These are phyloP conservation scores for Oriolus oriolus DNA, from an alignment of 2,113 vertebrate species.

Conservation along the genomic window DNA sequence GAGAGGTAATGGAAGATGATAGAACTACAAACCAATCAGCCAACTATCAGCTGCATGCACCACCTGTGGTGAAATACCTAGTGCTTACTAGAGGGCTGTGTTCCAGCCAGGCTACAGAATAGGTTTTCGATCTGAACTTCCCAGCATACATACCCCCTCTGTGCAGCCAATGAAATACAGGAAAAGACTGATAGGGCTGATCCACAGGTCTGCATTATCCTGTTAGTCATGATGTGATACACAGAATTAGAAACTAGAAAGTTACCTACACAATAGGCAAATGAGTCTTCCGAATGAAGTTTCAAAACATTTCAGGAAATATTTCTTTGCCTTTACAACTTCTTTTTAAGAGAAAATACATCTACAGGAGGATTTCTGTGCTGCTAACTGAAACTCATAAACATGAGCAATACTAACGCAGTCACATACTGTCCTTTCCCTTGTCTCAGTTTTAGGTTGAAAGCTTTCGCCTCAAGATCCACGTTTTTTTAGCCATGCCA, in stretches of 20 bases:
- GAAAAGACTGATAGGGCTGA: neutral
- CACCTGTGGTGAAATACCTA: neutral
- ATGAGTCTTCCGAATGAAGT: neutral
- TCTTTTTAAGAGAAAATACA: neutral
- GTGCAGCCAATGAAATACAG: neutral
- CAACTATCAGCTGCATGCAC: neutral
- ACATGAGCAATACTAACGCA: neutral
- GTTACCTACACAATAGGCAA: neutral
- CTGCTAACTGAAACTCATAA: neutral
- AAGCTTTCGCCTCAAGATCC: neutral
- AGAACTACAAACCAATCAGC: neutral
- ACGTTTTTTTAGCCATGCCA: no score
- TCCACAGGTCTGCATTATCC: neutral
- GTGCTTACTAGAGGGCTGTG: neutral
- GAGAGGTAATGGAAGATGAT: neutral
- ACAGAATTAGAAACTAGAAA: neutral
- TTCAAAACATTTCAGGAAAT: neutral
- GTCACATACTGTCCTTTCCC: neutral
- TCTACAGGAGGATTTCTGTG: neutral
- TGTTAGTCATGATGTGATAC: neutral
- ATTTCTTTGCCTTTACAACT: neutral
- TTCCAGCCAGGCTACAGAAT: neutral
- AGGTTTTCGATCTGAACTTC: neutral
- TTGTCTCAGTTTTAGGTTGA: neutral
- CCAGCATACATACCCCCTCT: neutral